A percentile compares a stretch with the other conserved stretches of the same genome.
These are phyloP conservation scores for Lamellibrachia columna DNA, from an alignment of 2,888 invertebrate species.

Conservation along the genomic window DNA sequence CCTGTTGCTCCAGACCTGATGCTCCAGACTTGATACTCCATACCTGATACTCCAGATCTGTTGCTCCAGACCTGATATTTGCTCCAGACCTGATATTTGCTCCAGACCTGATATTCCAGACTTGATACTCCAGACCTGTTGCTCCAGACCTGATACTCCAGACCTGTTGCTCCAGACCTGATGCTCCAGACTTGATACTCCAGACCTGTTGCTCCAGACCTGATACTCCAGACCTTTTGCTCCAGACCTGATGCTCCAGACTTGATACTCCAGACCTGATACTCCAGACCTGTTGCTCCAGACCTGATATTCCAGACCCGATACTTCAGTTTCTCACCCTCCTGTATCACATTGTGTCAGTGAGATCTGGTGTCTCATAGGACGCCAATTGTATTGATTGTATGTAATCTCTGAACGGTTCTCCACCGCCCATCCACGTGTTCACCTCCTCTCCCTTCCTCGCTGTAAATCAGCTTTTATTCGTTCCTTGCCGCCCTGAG, in stretches of 20 bases:
- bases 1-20: too few species aligned
- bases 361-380: neutral
- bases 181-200: too few species aligned
- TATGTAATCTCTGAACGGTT: neutral
- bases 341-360: neutral
- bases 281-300: too few species aligned
- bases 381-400: neutral
- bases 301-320: neutral
- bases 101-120: too few species aligned
- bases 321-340: neutral
- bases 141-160: neutral
- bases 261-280: neutral
- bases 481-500: neutral
- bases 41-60: too few species aligned
- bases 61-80: too few species aligned
- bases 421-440: neutral
- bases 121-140: neutral
- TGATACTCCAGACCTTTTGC: too few species aligned
- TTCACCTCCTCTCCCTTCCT: neutral
- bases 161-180: too few species aligned
- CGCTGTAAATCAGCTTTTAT: neutral
- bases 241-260: neutral
- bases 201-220: too few species aligned
- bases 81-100: too few species aligned
- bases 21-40: too few species aligned